phyloP scores from a whole-genome alignment of 2,888 invertebrate genomes.

The Hyposoter dolosus region DNA sequence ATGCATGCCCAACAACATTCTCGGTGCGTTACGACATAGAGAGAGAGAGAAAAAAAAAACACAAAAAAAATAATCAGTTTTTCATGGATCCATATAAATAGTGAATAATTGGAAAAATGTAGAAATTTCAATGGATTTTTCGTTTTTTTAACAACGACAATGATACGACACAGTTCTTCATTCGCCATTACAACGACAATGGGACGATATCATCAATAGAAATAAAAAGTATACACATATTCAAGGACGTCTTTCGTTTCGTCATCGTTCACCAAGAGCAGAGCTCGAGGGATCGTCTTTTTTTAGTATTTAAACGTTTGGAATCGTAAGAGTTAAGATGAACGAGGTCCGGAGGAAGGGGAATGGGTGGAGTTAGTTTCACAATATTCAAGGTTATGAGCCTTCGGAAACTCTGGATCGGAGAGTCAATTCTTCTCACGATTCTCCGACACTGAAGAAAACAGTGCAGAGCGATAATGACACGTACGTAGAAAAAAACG shows the following conservation, averaged over 20 bases:
- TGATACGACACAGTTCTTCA: slow-evolving; percentile 81
- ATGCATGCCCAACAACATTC: slow-evolving; percentile 75
- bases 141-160: slow-evolving; percentile 59
- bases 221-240: slow-evolving; percentile 18
- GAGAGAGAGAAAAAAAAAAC: slow-evolving; percentile 22
- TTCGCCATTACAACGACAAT: slow-evolving; percentile 78
- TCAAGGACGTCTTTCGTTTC: slow-evolving; percentile 55
- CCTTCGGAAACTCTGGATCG: slow-evolving; percentile 45
- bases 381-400: slow-evolving; percentile 54
- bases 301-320: slow-evolving; percentile 14
- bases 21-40: slow-evolving; percentile 68
- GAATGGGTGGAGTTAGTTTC: slow-evolving; percentile 57
- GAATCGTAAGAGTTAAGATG: slow-evolving; percentile 5
- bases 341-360: not conserved
- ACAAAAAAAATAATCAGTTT: not conserved
- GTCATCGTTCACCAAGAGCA: slow-evolving; percentile 50
- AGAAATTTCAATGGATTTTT: slow-evolving; percentile 5
- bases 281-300: slow-evolving; percentile 22
- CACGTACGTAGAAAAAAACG: slow-evolving; percentile 25
- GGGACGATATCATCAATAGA: slow-evolving; percentile 45
- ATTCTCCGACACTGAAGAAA: slow-evolving; percentile 35
- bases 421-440: slow-evolving; percentile 51
- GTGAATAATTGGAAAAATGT: slow-evolving; percentile 40
- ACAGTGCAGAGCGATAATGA: not conserved
- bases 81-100: not conserved